phyloP scores from a whole-genome alignment of 2,888 invertebrate species.

The Andrena dorsata region DNA sequence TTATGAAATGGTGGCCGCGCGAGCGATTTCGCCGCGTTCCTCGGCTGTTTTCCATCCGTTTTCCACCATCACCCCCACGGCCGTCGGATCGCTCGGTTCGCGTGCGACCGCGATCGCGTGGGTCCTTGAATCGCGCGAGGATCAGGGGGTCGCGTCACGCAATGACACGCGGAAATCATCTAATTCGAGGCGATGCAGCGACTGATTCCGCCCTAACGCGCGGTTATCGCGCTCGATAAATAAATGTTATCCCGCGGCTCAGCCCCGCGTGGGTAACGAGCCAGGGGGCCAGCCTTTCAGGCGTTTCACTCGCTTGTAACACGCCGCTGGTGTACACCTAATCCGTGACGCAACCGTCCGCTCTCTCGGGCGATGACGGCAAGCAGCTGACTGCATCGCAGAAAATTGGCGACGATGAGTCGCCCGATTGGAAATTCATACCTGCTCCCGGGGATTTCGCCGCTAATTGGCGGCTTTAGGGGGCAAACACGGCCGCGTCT shows the following conservation, averaged over 20 bases:
- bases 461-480: slow-evolving; percentile 33
- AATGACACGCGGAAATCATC: slow-evolving; percentile 18
- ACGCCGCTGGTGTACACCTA: not conserved
- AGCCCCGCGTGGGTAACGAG: too few species aligned
- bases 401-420: slow-evolving; percentile 56
- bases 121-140: slow-evolving; percentile 3
- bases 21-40: not conserved
- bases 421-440: slow-evolving; percentile 32
- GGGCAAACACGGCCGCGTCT: not conserved
- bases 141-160: not conserved
- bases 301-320: slow-evolving; percentile 15
- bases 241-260: slow-evolving; percentile 8
- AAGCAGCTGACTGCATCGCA: slow-evolving; percentile 18
- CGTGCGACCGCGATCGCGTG: slow-evolving; percentile 24
- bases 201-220: not conserved
- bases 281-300: not conserved
- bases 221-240: slow-evolving; percentile 22
- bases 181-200: not conserved
- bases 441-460: slow-evolving; percentile 1
- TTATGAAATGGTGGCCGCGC: slow-evolving; percentile 27
- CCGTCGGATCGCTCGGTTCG: not conserved
- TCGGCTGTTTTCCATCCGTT: too few species aligned
- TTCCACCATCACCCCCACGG: not conserved
- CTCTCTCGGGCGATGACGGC: not conserved
- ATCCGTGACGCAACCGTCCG: slow-evolving; percentile 33